phyloP scores from a whole-genome alignment of 2,113 vertebrate genomes.

The Origma solitaria region DNA sequence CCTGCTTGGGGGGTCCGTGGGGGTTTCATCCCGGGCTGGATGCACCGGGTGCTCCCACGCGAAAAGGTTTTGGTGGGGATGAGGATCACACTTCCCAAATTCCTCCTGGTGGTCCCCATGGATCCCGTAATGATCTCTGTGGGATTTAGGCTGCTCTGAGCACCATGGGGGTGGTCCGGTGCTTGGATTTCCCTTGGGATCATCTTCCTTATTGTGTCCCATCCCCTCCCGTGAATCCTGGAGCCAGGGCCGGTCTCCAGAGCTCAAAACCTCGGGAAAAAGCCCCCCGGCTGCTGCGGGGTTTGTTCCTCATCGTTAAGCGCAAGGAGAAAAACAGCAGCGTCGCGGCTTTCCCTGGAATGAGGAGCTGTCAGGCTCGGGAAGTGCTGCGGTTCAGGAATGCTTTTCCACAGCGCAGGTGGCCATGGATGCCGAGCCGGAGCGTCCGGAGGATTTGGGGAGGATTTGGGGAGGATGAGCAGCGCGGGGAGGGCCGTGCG shows the following conservation, averaged over 20 bases:
- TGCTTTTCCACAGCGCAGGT: neutral
- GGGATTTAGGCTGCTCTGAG: neutral
- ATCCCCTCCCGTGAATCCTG: accelerated
- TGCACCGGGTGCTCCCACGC: accelerated
- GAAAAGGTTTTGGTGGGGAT: neutral
- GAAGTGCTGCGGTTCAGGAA: neutral
- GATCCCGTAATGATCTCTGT: accelerated
- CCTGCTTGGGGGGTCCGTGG: accelerated
- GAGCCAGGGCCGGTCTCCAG: neutral
- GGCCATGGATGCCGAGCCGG: accelerated
- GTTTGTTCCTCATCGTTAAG: accelerated
- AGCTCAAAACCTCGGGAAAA: neutral
- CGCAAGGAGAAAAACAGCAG: neutral
- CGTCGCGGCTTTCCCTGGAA: neutral
- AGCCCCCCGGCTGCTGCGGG: accelerated
- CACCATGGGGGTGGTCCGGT: accelerated
- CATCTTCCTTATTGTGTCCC: neutral
- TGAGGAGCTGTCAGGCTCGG: neutral
- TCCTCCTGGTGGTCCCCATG: accelerated
- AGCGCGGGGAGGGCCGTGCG: accelerated
- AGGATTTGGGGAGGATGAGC: neutral
- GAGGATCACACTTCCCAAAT: neutral
- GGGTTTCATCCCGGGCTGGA: neutral
- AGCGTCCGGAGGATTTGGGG: neutral
- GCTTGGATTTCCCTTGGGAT: neutral